A percentile compares a stretch with the other conserved stretches of the same genome.
phyloP scores from a whole-genome alignment of 2,888 invertebrate species.

The Ommatoiulus sabulosus region DNA sequence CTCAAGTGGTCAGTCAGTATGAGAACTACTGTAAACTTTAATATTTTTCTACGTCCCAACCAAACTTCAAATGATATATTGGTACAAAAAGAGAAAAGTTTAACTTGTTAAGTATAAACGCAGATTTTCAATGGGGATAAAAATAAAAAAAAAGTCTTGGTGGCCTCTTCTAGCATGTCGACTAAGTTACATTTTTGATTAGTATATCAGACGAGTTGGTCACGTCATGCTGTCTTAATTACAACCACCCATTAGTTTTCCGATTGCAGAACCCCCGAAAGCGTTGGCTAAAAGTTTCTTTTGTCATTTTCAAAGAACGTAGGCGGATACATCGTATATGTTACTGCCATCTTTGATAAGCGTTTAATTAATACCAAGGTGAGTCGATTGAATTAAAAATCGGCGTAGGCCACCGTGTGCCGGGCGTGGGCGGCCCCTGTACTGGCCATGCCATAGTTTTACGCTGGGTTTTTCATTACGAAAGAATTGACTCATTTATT shows the following conservation, averaged over 20 bases:
- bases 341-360: slow-evolving; percentile 31
- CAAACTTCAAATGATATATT: no score
- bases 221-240: neutral
- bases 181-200: neutral
- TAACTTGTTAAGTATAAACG: neutral
- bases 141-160: neutral
- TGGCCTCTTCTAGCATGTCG: neutral
- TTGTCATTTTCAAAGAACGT: slow-evolving; percentile 16
- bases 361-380: slow-evolving; percentile 43
- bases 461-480: neutral
- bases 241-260: neutral
- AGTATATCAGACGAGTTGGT: neutral
- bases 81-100: no score
- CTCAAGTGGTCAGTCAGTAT: no score
- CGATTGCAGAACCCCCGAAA: neutral
- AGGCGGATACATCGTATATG: neutral
- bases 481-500: slow-evolving; percentile 31
- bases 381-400: slow-evolving; percentile 13
- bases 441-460: neutral
- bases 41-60: no score
- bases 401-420: neutral
- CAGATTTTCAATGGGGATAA: neutral
- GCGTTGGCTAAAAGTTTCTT: neutral
- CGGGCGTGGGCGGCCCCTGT: neutral
- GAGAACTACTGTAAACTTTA: no score